Evolutionary conservation across 2,113 vertebrate species (phyloP).

Genomic region (Acrocephalus arundinaceus): DNA sequence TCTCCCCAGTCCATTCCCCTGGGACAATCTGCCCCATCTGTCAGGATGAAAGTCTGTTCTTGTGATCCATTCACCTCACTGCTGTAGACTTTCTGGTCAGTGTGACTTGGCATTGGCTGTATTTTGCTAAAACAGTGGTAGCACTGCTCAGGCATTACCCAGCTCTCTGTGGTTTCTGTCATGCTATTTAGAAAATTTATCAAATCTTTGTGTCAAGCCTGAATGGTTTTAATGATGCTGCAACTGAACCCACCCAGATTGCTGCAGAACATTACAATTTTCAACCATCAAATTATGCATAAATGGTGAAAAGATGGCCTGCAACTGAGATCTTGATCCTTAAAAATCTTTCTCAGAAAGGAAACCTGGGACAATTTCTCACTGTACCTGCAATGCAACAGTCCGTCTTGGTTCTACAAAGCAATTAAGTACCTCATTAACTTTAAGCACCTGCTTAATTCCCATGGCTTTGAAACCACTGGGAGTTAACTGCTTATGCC

Average conservation of each 20-base stretch:
- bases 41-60: background rate
- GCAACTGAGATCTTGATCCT: background rate
- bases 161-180: background rate
- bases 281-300: background rate
- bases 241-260: background rate
- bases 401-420: slow-evolving; percentile 46
- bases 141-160: background rate
- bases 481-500: slow-evolving; percentile 27
- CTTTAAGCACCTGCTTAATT: slow-evolving; percentile 56
- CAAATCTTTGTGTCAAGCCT: background rate
- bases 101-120: background rate
- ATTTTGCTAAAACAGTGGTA: background rate
- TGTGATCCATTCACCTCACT: background rate
- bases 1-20: background rate
- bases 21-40: background rate
- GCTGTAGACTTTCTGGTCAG: background rate
- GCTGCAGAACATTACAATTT: background rate
- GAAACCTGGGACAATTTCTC: background rate
- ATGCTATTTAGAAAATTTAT: background rate
- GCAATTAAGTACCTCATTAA: slow-evolving; percentile 64
- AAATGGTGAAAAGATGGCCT: background rate
- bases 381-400: background rate
- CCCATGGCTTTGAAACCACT: slow-evolving; percentile 46
- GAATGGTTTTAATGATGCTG: background rate
- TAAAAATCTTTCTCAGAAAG: background rate